Base-by-base conservation (phyloP, 2,797 vertebrate genomes). In the Rhinatrema bivittatum region DNA sequence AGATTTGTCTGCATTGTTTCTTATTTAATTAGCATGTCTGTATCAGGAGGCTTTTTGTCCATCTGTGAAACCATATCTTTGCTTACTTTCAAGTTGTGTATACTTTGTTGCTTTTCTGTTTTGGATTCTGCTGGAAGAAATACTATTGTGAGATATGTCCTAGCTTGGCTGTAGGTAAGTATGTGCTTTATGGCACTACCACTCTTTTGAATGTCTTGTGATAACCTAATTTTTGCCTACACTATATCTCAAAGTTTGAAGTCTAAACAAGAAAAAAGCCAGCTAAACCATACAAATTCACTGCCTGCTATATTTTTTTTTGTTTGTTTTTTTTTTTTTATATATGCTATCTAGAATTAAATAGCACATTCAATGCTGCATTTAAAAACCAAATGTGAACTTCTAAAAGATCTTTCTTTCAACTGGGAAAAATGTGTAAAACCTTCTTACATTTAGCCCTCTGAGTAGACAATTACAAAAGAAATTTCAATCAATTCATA, bases 11-110 rank as follows among this genome's bases (percentile, higher is more conserved):
- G 12, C 36, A 18, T 51, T 56, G 37, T 37, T 56, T 64, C 46
- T 63, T 62, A 41, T 9, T 56, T 63, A 46, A 67, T 19, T 60
- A 60, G 54, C 40, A 65, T 63, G 48, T 70, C 56, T 46, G 26
- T 65, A 51, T 36, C 48, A 56, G 55, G 29, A 28, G 12, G 38
- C 54, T 41, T 25, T 39, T 20, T 51, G 30, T 71, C 27, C 48
- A 46, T 55, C 33, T 74, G 57, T 56, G 61, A 52, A 53, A 79
- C 53, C 48, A 63, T 65, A 62, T n/a, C n/a, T 68, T 61, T 65
- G 41, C 61, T 79, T 53, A 58, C 46, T 65, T 48, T 60, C 42
- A 52, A 49, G 31, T 38, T 38, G 20, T 30, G 3, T 61, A 23
- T 52, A 41, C 48, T 55, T 20, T 63, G 52, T 42, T 19, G n/a